Evolutionary conservation across 2,888 invertebrate genomes (phyloP).

Genomic region (Coelinius sp.): DNA sequence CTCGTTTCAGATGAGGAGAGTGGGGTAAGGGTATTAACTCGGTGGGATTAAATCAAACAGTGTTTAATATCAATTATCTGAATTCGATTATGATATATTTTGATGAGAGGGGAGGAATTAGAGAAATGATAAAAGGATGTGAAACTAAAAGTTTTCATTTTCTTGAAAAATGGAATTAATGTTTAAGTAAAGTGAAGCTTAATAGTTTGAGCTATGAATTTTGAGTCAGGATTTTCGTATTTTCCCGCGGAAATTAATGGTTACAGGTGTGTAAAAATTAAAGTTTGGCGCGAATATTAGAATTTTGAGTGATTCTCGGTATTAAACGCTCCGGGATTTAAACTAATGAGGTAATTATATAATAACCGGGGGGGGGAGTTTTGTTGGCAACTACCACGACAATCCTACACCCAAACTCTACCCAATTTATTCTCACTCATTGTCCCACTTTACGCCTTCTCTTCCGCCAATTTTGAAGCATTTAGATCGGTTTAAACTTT

Average conservation of each 20-base stretch:
- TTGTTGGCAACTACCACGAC: slow-evolving; percentile 33
- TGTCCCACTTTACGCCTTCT: slow-evolving; percentile 27
- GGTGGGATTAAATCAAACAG: slow-evolving; percentile 26
- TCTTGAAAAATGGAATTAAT: too few species aligned
- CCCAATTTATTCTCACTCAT: slow-evolving; percentile 20
- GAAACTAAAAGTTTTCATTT: too few species aligned
- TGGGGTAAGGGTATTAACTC: background rate
- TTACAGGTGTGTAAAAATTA: slow-evolving; percentile 12
- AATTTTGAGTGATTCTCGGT: slow-evolving; percentile 4
- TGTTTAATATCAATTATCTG: slow-evolving; percentile 22
- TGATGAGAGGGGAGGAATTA: background rate
- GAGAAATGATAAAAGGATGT: too few species aligned
- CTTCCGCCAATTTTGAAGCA: slow-evolving; percentile 38
- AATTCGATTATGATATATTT: background rate
- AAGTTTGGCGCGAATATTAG: slow-evolving; percentile 5
- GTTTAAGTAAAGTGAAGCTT: background rate
- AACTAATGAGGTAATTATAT: slow-evolving; percentile 55
- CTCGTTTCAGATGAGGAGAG: slow-evolving; percentile 49
- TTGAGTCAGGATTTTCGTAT: background rate
- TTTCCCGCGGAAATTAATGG: slow-evolving; percentile 8
- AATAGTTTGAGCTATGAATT: background rate
- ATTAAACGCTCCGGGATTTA: slow-evolving; percentile 43
- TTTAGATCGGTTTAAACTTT: slow-evolving; percentile 33
- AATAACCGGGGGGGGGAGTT: slow-evolving; percentile 44
- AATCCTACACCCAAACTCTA: slow-evolving; percentile 40